Conservation (phyloP, 2,888 invertebrate genomes). For the Apodemia duryi region DNA sequence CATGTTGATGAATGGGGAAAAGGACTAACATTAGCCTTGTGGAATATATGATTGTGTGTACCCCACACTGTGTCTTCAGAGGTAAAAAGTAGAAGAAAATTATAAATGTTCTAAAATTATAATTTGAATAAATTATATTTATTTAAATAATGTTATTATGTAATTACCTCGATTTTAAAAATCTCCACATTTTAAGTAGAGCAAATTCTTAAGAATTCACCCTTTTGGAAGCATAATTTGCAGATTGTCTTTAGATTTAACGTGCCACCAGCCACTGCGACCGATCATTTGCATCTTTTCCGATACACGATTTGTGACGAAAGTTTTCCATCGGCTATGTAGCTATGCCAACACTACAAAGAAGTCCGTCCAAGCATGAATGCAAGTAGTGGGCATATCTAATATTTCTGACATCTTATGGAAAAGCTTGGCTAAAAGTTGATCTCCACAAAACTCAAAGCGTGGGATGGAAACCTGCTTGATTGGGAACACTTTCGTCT, state of each 20-base stretch:
- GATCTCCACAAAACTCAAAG: conserved; percentile 17
- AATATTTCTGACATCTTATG: conserved; percentile 13
- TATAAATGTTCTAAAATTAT: no score
- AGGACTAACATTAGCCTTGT: neutral
- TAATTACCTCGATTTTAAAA: no score
- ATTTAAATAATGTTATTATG: no score
- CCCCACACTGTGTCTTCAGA: no score
- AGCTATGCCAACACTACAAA: conserved; percentile 23
- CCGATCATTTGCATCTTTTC: conserved; percentile 13
- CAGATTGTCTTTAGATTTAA: conserved; percentile 33
- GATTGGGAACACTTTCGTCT: no score
- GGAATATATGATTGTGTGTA: neutral
- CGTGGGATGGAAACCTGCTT: conserved; percentile 15
- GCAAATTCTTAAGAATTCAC: conserved; percentile 16
- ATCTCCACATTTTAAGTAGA: conserved; percentile 23
- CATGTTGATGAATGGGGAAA: conserved; percentile 50
- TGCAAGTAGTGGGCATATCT: conserved; percentile 2
- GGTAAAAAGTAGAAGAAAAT: no score
- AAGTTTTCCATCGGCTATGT: conserved; percentile 23
- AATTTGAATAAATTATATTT: no score
- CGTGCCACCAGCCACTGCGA: conserved; percentile 31
- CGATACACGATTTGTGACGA: conserved; percentile 19
- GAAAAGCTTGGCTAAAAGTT: conserved; percentile 21
- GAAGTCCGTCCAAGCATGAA: conserved; percentile 27
- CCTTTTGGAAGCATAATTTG: conserved; percentile 37